Evolutionary conservation across 2,113 vertebrate genomes (phyloP), one percentile per base, ranked within the genome.

Genomic region (Thomomys bottae): DNA sequence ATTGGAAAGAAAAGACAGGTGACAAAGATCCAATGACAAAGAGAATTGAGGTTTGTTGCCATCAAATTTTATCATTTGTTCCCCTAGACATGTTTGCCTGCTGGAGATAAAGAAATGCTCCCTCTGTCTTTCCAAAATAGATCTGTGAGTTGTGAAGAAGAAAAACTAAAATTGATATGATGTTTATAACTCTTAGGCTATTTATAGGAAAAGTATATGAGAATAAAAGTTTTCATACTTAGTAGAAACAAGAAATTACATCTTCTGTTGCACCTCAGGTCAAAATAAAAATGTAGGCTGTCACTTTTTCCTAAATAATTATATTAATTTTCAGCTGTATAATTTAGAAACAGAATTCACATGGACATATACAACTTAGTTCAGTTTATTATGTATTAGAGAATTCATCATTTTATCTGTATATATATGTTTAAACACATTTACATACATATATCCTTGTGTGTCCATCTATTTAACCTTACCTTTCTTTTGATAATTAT

Each of bases 241-340:
- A 75, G 1, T 75, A 71, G 59, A 87, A 91, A 84, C 15, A 92
- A 66, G 78, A 91, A 91, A 82, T 66, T 78, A 14, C 45, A 49
- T 81, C 81, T 92, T 87, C 93, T 84, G n/a, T 14, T 89, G 26
- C 85, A 40, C 21, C 70, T 93, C 40, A 67, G 78, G 54, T 68
- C 11, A 91, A 94, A 86, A 78, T 85, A 72, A 89, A 86, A 91
- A 79, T 83, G n/a, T 61, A 79, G 28, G 23, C 38, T 95, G 54
- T 87, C 70, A 67, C 10, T 82, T 94, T 91, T 85, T 88, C 76
- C 73, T 91, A 77, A 93, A 73, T 83, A 76, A 61, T 82, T 91
- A 77, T 71, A 63, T 82, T 91, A 77, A 63, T 67, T 82, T 83
- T n/a, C 28, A 57, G 38, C 34, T 82, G 15, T 42, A 8, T 40